Conservation (phyloP, 2,113 vertebrate species). For the Lampris incognitus region DNA sequence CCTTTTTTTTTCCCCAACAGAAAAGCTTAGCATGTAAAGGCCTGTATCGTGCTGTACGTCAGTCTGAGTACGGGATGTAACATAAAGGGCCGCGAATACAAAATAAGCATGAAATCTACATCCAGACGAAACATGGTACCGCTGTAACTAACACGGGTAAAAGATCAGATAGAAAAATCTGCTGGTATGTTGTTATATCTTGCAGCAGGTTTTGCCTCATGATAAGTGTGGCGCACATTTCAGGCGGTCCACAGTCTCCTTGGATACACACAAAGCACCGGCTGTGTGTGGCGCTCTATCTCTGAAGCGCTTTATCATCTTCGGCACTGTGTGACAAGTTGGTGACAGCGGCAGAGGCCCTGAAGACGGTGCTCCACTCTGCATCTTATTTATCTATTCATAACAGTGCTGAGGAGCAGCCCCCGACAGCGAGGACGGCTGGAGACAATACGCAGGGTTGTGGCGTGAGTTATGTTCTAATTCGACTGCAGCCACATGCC, state of each 20-base stretch:
- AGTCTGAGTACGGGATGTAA: neutral
- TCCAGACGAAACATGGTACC: neutral
- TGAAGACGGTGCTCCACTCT: neutral
- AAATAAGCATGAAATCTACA: neutral
- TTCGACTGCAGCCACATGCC: constrained; percentile 35
- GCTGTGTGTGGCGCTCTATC: constrained; percentile 4
- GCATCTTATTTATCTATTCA: constrained; percentile 48
- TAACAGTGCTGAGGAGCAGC: constrained; percentile 15
- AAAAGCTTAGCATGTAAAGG: neutral
- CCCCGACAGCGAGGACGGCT: constrained; percentile 26
- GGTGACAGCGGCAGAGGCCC: constrained; percentile 25
- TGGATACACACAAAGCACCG: neutral
- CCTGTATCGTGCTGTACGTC: neutral
- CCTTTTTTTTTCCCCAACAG: no score
- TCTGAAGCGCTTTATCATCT: constrained; percentile 31
- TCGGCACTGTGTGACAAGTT: constrained; percentile 15
- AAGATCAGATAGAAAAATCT: neutral
- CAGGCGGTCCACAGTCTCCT: neutral
- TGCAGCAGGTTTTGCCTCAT: constrained; percentile 12
- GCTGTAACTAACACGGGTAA: neutral
- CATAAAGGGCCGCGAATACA: neutral
- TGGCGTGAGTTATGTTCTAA: constrained; percentile 47
- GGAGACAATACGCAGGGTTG: constrained; percentile 38
- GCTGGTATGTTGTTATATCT: neutral
- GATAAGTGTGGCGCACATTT: constrained; percentile 1